Evolutionary conservation across 2,797 vertebrate species (phyloP), one percentile per base, ranked within the genome.

Genomic region (Xenopus petersii): DNA sequence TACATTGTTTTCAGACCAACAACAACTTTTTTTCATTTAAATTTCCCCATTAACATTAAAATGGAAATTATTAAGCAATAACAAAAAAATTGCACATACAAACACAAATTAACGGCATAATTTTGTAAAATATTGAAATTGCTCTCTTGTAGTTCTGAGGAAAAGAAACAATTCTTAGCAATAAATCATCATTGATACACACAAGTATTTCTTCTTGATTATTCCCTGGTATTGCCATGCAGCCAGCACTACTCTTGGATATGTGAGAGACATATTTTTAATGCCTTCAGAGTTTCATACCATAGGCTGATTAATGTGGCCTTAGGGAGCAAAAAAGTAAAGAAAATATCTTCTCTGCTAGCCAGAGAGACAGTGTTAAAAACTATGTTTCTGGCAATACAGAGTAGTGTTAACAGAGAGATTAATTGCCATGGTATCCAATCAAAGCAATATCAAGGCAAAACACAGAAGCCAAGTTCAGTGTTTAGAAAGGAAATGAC

Each of bases 361-460:
- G 73, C 75, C 73, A 79, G 66, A 79, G 67, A 69, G 79, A 73
- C 77, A 77, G 78, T 64, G 80, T 76, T 0, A 64, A 54, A 83
- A 76, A 84, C 71, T 76, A 46, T 62, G 78, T 75, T 84, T 74
- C 75, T 84, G 79, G 80, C 81, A 71, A 79, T 51, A 73, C 71
- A 46, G 67, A 73, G 17, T n/a, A 79, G 71, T 80, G 73, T 62
- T 74, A 82, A 74, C 72, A 51, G 4, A 51, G 4, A 80, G 82
- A 81, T 49, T 72, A 82, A 77, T 82, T 68, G 71, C 79, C 74
- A 17, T 75, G 79, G 75, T 80, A 83, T 77, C 75, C 75, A 65
- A 68, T 33, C 73, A 83, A 81, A 66, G 64, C 79, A 59, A 74
- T 58, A 78, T 84, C 83, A 84, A 81, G 81, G 64, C 69, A 78